Base-by-base conservation (phyloP, 2,797 vertebrate species). In the Ispidina lecontei region DNA sequence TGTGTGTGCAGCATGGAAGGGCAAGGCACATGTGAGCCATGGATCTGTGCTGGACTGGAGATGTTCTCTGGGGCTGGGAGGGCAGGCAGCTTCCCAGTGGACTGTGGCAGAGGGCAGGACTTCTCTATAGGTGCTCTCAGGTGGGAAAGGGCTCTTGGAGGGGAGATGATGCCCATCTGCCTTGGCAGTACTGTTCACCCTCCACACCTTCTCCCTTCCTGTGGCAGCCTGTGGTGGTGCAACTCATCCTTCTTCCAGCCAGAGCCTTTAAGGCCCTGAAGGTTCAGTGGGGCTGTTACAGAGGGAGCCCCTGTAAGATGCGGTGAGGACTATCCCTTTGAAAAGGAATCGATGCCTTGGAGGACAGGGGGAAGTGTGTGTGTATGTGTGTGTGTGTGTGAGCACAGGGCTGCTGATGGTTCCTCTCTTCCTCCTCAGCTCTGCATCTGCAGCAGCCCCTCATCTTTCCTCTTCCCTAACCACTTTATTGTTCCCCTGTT, bases 131-230 rank as follows among this genome's bases (percentile, higher is more conserved):
- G 31, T 69, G 26, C 21, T 75, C 15, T 73, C 21, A 9, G 10
- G 35, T 1, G 10, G 49, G 41, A 76, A 64, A 26, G 28, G 31
- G 6, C 28, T 43, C 26, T 56, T 6, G 14, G n/a, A 71, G 6
- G 2, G 46, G 31, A 9, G 7, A 39, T 64, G 47, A 19, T 23
- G 22, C 41, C 56, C 0, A 0, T 19, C 47, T 89, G 39, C 29
- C 39, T 63, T 37, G 16, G 56, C 29, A 39, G 52, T 37, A 37
- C 29, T 0, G 0, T 23, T 76, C 0, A 0, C 25, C 21, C 12
- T 8, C 12, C 29, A 6, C 44, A 59, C 44, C 37, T 14, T 44
- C 11, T 80, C 28, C 23, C 17, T 70, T 73, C 65, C 72, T 44
- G n/a, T 39, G 29, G 62, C 73, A 94, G 70, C 31, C 47, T 19